These are phyloP conservation scores for Branchellion lobata DNA, from an alignment of 2,888 invertebrate genomes.

Conservation along the genomic window DNA sequence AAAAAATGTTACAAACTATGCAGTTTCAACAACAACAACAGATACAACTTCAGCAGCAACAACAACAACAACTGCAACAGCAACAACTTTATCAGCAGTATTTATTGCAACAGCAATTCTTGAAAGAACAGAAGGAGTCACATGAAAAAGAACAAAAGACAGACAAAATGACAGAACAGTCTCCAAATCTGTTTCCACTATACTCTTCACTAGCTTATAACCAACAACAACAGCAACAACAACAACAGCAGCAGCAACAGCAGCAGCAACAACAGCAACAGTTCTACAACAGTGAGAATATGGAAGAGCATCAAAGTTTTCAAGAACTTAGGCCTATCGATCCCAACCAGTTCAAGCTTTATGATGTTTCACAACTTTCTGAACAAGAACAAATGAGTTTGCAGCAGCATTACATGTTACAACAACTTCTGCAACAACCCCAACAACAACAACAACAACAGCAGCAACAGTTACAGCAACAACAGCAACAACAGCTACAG, in stretches of 20 bases:
- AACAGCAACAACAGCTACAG: slow-evolving; percentile 10
- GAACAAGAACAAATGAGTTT: slow-evolving; percentile 3
- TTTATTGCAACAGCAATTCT: slow-evolving; percentile 9
- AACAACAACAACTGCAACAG: background rate
- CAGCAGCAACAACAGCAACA: slow-evolving; percentile 7
- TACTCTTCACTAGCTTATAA: background rate
- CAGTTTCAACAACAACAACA: background rate
- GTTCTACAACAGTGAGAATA: slow-evolving; percentile 6
- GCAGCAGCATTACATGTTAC: background rate
- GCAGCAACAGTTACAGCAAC: background rate
- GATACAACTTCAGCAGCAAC: background rate
- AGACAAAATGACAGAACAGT: background rate
- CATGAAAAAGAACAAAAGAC: background rate
- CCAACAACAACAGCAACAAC: background rate
- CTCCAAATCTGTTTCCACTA: too few relatives aligned
- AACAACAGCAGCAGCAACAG: background rate
- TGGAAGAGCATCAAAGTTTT: slow-evolving; percentile 21
- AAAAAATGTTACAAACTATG: background rate
- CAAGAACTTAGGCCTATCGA: slow-evolving; percentile 37
- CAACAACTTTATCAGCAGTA: slow-evolving; percentile 11
- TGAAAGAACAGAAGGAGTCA: background rate
- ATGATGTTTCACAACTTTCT: background rate
- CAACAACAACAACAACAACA: slow-evolving; percentile 21
- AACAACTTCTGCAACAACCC: slow-evolving; percentile 22
- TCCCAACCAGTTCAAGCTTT: slow-evolving; percentile 26